phyloP scores from a whole-genome alignment of 1,140 invertebrate species.

The Drosophila sechellia region DNA sequence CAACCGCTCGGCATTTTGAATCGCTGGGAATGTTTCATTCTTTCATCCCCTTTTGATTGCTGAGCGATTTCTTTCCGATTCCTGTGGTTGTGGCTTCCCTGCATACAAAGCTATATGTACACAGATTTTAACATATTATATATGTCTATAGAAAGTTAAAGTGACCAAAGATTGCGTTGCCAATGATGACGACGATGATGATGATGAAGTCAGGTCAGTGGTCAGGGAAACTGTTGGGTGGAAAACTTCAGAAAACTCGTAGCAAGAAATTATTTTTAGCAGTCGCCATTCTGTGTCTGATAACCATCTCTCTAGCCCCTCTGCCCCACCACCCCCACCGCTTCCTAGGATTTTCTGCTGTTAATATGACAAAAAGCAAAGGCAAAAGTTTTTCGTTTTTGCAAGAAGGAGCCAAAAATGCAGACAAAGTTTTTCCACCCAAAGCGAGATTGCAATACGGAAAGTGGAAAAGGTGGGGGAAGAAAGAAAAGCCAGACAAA shows the following conservation, averaged over 20 bases:
- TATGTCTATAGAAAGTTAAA: constrained; percentile 32
- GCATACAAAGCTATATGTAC: not conserved
- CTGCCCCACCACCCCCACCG: no score
- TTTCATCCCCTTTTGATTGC: constrained; percentile 36
- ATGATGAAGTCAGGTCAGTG: constrained; percentile 12
- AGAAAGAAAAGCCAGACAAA: constrained; percentile 72
- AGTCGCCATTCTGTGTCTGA: constrained; percentile 50
- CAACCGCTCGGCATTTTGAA: constrained; percentile 13
- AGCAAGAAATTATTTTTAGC: constrained; percentile 55
- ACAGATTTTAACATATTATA: constrained; percentile 36
- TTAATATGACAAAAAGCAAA: constrained; percentile 82
- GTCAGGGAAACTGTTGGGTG: constrained; percentile 21
- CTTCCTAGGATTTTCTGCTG: constrained; percentile 41
- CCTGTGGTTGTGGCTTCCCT: constrained; percentile 30
- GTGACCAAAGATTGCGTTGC: constrained; percentile 34
- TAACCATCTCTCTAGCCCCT: constrained; percentile 11
- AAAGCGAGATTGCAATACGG: constrained; percentile 59
- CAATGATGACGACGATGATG: constrained; percentile 17
- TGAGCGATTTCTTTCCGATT: constrained; percentile 40
- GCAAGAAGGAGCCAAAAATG: constrained; percentile 57
- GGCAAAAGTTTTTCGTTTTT: constrained; percentile 65
- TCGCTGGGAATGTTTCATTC: constrained; percentile 24
- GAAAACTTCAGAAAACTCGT: constrained; percentile 35
- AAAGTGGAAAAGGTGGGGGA: constrained; percentile 18
- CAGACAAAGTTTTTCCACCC: constrained; percentile 72